Evolutionary conservation across 2,113 vertebrate species (phyloP), one percentile per base, ranked within the genome.

Genomic region (Falcunculus frontatus): DNA sequence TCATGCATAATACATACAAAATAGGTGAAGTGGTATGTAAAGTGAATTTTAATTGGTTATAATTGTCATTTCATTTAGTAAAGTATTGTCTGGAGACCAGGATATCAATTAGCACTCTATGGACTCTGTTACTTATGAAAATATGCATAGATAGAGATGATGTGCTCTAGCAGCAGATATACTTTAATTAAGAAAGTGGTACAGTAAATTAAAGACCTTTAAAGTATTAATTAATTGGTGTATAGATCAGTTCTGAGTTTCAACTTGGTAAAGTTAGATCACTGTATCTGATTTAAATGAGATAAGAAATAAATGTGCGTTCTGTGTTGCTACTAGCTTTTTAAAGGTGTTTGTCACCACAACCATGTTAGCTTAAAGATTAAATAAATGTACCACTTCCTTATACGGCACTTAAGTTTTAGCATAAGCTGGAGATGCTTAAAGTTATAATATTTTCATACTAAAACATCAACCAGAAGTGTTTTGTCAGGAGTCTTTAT

Each of bases 11-110:
- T 98, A 98, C 98, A 98, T 98, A 97, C 95, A 97, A 98, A 98
- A 98, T 98, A 98, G 98, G 98, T 98, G 97, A 98, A 98, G 97
- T 97, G 96, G 97, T 97, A 98, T 98, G 98, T 98, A 98, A 98
- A 98, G 97, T 98, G 98, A 98, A 98, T 98, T 98, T 98, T 98
- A 98, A 98, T 98, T 98, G 98, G 97, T 97, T 98, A 98, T 98
- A 98, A 98, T 98, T 98, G 98, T 98, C 98, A 98, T 98, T 98
- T 98, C 98, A 98, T 98, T 98, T 98, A 98, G 98, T 98, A 98
- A 98, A 98, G 98, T 98, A 98, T 98, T 98, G 97, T 98, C 98
- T 98, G 96, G 98, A 98, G 98, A 98, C 98, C 94, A 85, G 97
- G 98, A 98, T 98, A 98, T 98, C 98, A 98, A 98, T 98, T 98